Conservation (phyloP, 2,797 vertebrate species). For the Macropodus opercularis region DNA sequence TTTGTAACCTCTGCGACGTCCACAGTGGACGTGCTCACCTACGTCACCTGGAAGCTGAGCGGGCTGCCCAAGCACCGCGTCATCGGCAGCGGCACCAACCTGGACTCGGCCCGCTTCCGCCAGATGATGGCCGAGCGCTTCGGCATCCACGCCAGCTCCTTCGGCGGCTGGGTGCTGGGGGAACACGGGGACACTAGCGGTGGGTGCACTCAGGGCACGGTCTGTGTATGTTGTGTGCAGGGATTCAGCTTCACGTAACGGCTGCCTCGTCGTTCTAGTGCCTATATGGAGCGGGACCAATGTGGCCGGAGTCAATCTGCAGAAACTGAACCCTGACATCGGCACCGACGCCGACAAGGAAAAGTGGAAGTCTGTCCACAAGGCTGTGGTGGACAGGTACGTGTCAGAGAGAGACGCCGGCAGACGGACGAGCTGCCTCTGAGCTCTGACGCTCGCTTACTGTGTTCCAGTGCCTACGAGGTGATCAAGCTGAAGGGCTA, state of each 20-base stretch:
- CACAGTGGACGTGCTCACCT: slow-evolving; percentile 94
- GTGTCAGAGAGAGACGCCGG: too few relatives aligned
- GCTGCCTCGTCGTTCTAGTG: slow-evolving; percentile 76
- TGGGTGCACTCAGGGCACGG: slow-evolving; percentile 60
- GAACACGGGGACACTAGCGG: slow-evolving; percentile 98
- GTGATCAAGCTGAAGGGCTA: slow-evolving; percentile 97
- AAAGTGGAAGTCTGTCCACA: slow-evolving; percentile 93
- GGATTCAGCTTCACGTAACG: too few relatives aligned
- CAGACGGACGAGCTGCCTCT: too few relatives aligned
- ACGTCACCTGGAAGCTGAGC: slow-evolving; percentile 97
- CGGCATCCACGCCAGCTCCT: slow-evolving; percentile 90
- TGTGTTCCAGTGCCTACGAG: slow-evolving; percentile 88
- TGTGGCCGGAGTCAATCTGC: slow-evolving; percentile 92
- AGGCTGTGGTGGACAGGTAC: slow-evolving; percentile 94
- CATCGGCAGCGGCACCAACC: slow-evolving; percentile 96
- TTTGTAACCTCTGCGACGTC: neutral
- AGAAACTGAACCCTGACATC: slow-evolving; percentile 91
- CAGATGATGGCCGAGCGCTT: slow-evolving; percentile 91
- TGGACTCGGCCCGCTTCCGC: slow-evolving; percentile 95
- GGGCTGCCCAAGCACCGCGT: slow-evolving; percentile 94
- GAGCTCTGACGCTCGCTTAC: too few relatives aligned
- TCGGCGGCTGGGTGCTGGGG: slow-evolving; percentile 96
- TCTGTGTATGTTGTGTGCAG: neutral
- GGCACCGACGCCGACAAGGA: slow-evolving; percentile 89
- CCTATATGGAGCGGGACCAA: slow-evolving; percentile 96